These are phyloP conservation scores for Philhelius pedissequus DNA, from an alignment of 2,888 invertebrate species.

Conservation along the genomic window DNA sequence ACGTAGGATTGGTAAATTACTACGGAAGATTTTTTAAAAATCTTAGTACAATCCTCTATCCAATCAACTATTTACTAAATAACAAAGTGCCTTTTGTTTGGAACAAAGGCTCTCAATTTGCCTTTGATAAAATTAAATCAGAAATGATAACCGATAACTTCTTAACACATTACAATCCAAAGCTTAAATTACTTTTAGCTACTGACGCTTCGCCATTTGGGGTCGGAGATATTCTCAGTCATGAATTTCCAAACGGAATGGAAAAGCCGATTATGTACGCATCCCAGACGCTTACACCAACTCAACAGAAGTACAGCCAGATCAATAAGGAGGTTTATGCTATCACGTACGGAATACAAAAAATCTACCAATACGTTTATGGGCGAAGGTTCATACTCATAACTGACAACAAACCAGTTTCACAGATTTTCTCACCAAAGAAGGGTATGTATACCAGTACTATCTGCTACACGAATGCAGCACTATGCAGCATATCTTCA, in stretches of 20 bases:
- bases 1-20: slow-evolving; percentile 72
- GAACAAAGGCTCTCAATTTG: slow-evolving; percentile 57
- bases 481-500: not conserved
- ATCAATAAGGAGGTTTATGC: too few species aligned
- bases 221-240: too few species aligned
- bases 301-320: not conserved
- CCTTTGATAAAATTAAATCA: slow-evolving; percentile 69
- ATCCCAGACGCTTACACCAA: too few species aligned
- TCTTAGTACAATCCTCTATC: slow-evolving; percentile 69
- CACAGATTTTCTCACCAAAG: too few species aligned
- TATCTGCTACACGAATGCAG: too few species aligned
- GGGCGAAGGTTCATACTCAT: not conserved
- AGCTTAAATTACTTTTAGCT: too few species aligned
- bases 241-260: too few species aligned
- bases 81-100: slow-evolving; percentile 68
- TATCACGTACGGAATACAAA: not conserved
- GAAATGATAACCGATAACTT: slow-evolving; percentile 57
- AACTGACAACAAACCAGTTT: too few species aligned
- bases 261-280: too few species aligned
- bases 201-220: too few species aligned
- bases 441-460: too few species aligned
- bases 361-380: not conserved
- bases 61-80: slow-evolving; percentile 70
- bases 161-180: too few species aligned
- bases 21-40: slow-evolving; percentile 72